phyloP scores from a whole-genome alignment of 2,797 vertebrate genomes.

The Thripadectes ignobilis region DNA sequence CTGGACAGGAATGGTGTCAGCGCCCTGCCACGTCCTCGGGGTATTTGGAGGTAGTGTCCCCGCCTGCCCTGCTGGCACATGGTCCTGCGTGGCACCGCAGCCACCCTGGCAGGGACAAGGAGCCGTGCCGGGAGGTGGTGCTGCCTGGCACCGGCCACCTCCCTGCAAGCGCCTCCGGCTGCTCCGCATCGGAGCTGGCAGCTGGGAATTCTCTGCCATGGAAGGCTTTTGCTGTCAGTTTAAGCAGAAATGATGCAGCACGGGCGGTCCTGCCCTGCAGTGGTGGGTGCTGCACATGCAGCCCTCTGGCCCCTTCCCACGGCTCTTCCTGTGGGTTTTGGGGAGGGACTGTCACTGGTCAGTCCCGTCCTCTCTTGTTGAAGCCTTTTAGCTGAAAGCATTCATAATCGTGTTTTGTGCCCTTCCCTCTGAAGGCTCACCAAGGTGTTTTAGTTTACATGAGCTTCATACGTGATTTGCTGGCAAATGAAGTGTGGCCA shows the following conservation, averaged over 20 bases:
- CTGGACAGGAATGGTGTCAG: rapidly evolving
- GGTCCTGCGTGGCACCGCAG: rapidly evolving
- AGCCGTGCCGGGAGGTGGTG: rapidly evolving
- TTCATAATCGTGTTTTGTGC: not conserved
- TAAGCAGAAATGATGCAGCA: not conserved
- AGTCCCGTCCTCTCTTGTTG: rapidly evolving
- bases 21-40: not conserved
- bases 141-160: not conserved
- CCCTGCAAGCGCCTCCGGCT: not conserved
- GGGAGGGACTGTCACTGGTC: rapidly evolving
- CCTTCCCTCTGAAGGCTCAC: not conserved
- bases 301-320: not conserved
- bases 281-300: rapidly evolving
- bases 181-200: not conserved
- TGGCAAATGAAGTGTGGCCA: conserved; percentile 10
- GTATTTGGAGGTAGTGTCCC: not conserved
- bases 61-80: rapidly evolving
- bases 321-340: rapidly evolving
- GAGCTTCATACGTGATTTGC: not conserved
- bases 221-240: not conserved
- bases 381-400: not conserved
- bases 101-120: not conserved
- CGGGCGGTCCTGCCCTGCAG: not conserved
- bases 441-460: not conserved
- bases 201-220: not conserved